These are phyloP conservation scores for Drosophila atroscutellata DNA, from an alignment of 2,888 invertebrate genomes.

Conservation along the genomic window DNA sequence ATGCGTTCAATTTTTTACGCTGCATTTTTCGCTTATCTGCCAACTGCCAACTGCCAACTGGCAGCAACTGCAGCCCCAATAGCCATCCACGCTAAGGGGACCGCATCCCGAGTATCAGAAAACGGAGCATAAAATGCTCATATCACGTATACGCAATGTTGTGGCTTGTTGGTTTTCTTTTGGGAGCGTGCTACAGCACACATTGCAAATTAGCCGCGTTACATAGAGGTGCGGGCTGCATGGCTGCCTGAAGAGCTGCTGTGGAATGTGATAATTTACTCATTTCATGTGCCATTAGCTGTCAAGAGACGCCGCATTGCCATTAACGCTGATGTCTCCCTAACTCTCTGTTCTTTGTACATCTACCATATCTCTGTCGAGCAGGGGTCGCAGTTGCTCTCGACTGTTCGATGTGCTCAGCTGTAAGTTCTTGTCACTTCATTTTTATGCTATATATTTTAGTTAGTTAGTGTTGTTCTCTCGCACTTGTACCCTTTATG, in stretches of 20 bases:
- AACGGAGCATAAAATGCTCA: slow-evolving; percentile 55
- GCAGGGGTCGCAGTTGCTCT: slow-evolving; percentile 10
- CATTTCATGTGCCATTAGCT: slow-evolving; percentile 80
- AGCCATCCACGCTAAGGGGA: slow-evolving; percentile 2
- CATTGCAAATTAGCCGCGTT: slow-evolving; percentile 72
- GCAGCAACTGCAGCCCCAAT: slow-evolving; percentile 10
- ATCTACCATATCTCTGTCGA: slow-evolving; percentile 1
- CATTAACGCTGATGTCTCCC: slow-evolving; percentile 39
- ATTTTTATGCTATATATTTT: slow-evolving; percentile 65
- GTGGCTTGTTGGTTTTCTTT: slow-evolving; percentile 74
- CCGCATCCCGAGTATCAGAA: slow-evolving; percentile 33
- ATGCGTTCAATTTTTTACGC: slow-evolving; percentile 79
- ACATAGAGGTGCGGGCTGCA: neutral
- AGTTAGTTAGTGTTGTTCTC: slow-evolving; percentile 33
- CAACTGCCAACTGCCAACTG: slow-evolving; percentile 58
- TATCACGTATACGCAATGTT: slow-evolving; percentile 79
- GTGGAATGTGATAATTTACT: slow-evolving; percentile 75
- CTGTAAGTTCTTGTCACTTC: slow-evolving; percentile 46
- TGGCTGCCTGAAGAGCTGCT: slow-evolving; percentile 17
- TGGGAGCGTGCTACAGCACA: slow-evolving; percentile 47
- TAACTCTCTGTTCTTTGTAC: neutral
- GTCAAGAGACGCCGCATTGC: slow-evolving; percentile 55
- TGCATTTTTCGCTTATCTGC: slow-evolving; percentile 77
- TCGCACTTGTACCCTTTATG: slow-evolving; percentile 24
- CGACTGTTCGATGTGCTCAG: slow-evolving; percentile 1